Evolutionary conservation across 2,888 invertebrate genomes (phyloP).

Genomic region (Campopleginae sp.): DNA sequence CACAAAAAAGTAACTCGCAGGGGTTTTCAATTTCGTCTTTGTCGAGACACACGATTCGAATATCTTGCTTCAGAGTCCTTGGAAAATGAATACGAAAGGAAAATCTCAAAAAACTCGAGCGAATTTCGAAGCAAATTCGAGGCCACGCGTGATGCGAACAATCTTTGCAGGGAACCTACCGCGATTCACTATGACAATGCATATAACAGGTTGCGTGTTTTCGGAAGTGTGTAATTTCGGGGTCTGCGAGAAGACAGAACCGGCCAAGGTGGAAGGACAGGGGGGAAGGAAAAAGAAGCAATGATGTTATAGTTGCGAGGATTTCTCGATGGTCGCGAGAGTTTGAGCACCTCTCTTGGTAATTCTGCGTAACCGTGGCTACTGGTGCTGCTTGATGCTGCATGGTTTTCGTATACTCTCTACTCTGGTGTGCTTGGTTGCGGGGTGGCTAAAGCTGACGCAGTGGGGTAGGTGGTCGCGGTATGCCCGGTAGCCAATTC

Average conservation of each 20-base stretch:
- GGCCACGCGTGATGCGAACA: not conserved
- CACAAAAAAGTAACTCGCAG: not conserved
- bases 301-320: slow-evolving; percentile 41
- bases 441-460: slow-evolving; percentile 81
- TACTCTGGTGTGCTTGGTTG: slow-evolving; percentile 56
- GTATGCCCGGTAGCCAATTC: slow-evolving; percentile 84
- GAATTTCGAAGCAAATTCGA: not conserved
- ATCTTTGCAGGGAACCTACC: not conserved
- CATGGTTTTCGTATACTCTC: slow-evolving; percentile 40
- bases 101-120: not conserved
- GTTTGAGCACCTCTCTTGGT: slow-evolving; percentile 78
- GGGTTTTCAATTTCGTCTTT: not conserved
- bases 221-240: slow-evolving; percentile 63
- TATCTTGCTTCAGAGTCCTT: not conserved
- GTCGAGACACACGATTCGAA: not conserved
- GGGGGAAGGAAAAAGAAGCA: not conserved
- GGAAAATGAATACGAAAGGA: not conserved
- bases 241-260: not conserved
- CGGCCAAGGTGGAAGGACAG: not conserved
- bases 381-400: slow-evolving; percentile 46
- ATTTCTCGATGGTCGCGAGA: slow-evolving; percentile 53
- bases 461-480: slow-evolving; percentile 82
- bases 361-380: slow-evolving; percentile 67
- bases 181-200: slow-evolving; percentile 30
- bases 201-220: slow-evolving; percentile 35